Evolutionary conservation across 2,888 invertebrate genomes (phyloP).

Genomic region (Napeogenes inachia): DNA sequence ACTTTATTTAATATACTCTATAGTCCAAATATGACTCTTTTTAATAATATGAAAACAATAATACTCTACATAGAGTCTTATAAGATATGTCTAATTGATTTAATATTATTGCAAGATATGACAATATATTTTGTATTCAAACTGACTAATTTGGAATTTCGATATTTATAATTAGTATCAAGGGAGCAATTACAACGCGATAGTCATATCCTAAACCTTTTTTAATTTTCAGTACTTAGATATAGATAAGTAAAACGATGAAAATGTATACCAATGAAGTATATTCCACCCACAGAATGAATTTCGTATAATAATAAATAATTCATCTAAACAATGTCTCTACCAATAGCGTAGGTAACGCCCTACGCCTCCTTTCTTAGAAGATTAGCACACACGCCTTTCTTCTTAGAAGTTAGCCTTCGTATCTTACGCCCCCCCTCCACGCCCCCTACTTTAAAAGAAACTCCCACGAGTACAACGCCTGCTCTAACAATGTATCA

Average conservation of each 20-base stretch:
- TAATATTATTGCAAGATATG: too few species aligned
- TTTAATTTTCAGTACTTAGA: constrained; percentile 2
- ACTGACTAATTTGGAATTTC: too few species aligned
- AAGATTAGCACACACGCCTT: constrained; percentile 50
- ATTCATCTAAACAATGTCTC: constrained; percentile 12
- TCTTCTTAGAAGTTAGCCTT: constrained; percentile 28
- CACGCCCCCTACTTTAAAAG: constrained; percentile 4
- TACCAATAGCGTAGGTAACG: constrained; percentile 12
- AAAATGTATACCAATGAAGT: background rate
- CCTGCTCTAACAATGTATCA: too few species aligned
- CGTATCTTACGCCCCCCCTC: constrained; percentile 28
- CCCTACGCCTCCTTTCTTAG: constrained; percentile 62
- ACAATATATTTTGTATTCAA: too few species aligned
- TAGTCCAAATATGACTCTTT: too few species aligned
- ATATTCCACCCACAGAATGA: background rate
- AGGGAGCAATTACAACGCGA: too few species aligned
- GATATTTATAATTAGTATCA: too few species aligned
- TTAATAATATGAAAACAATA: too few species aligned
- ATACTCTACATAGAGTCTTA: too few species aligned
- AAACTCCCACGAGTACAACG: background rate
- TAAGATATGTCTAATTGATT: too few species aligned
- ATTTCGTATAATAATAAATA: constrained; percentile 10
- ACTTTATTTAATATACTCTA: too few species aligned
- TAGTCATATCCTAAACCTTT: too few species aligned
- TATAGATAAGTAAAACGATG: background rate